phyloP scores from a whole-genome alignment of 2,797 vertebrate species.

The Myiothlypis chrysogaster region DNA sequence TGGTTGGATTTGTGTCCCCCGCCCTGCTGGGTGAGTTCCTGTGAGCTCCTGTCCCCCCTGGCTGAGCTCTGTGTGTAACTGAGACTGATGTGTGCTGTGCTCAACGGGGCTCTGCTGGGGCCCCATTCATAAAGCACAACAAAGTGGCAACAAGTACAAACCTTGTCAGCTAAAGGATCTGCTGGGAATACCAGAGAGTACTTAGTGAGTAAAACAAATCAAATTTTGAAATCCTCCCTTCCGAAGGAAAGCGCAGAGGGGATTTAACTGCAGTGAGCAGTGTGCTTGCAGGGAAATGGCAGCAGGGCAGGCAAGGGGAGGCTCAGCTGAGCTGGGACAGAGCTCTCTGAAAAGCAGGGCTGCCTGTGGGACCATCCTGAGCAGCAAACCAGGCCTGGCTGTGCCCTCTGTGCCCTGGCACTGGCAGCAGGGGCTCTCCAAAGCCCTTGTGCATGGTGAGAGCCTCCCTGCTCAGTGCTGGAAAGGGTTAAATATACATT shows the following conservation, averaged over 20 bases:
- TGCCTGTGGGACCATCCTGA: not conserved
- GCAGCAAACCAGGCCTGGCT: not conserved
- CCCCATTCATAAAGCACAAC: slow-evolving; percentile 30
- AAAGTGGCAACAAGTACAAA: slow-evolving; percentile 1
- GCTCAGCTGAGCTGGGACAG: not conserved
- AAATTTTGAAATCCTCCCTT: slow-evolving; percentile 44
- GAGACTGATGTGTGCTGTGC: not conserved
- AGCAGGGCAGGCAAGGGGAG: not conserved
- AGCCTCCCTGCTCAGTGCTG: not conserved
- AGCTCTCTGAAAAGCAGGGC: not conserved
- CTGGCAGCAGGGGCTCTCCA: not conserved
- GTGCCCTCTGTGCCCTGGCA: not conserved
- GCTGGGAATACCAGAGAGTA: slow-evolving; percentile 41
- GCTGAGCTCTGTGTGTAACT: not conserved
- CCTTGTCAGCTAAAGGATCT: slow-evolving; percentile 47
- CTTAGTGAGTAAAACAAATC: slow-evolving; percentile 54
- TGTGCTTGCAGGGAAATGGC: not conserved
- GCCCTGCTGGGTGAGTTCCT: not conserved
- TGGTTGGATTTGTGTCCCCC: not conserved
- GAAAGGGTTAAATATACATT: not conserved
- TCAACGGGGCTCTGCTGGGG: slow-evolving; percentile 19
- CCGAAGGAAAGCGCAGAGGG: not conserved
- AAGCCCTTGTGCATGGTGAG: not conserved
- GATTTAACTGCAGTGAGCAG: not conserved
- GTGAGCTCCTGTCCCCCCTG: not conserved